phyloP scores from a whole-genome alignment of 1,140 invertebrate species.

The Papilio xuthus region DNA sequence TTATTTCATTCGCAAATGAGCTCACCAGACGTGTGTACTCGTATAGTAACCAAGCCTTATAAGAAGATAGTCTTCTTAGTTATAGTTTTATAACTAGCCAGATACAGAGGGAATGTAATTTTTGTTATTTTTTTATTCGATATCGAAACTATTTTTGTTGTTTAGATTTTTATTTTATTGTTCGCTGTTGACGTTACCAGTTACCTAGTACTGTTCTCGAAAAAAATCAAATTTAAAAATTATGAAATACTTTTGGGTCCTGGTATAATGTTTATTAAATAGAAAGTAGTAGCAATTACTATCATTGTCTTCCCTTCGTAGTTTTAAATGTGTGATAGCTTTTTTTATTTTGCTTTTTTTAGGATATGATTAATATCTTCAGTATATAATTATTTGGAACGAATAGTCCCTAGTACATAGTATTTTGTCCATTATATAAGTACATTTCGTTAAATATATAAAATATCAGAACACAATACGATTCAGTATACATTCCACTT shows the following conservation, averaged over 20 bases:
- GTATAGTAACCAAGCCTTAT: background rate
- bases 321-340: background rate
- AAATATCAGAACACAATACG: background rate
- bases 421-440: conserved; percentile 6
- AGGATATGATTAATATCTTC: background rate
- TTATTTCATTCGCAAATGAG: too few species aligned
- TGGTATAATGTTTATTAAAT: conserved; percentile 6
- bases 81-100: background rate
- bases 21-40: too few species aligned
- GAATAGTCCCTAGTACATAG: background rate
- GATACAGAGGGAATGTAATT: background rate
- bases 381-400: background rate
- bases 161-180: conserved; percentile 18
- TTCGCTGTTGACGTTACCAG: conserved; percentile 11
- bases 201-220: background rate
- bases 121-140: background rate
- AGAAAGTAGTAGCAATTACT: background rate
- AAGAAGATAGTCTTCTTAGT: background rate
- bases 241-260: background rate
- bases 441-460: background rate
- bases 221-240: too few species aligned
- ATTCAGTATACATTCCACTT: conserved; percentile 8
- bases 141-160: conserved; percentile 19
- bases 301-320: conserved; percentile 7
- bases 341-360: background rate